phyloP scores from a whole-genome alignment of 2,797 vertebrate species.

The Emydoidea blandingii region DNA sequence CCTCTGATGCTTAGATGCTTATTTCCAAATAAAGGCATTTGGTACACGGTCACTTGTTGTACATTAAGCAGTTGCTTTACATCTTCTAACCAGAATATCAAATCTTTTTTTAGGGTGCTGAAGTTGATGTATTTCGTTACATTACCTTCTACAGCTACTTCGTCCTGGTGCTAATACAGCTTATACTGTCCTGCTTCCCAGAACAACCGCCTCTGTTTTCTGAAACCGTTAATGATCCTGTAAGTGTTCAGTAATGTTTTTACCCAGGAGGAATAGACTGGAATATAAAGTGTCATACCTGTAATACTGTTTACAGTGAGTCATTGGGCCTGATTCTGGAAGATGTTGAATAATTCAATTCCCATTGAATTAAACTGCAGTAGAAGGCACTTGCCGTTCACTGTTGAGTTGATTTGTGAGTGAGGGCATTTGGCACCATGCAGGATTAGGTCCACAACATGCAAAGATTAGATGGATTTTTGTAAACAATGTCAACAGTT shows the following conservation, averaged over 20 bases:
- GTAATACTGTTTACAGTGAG: not conserved
- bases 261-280: not conserved
- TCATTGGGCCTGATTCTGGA: not conserved
- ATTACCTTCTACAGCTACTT: constrained; percentile 92
- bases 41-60: not conserved
- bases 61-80: not conserved
- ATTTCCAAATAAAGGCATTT: not conserved
- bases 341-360: not conserved
- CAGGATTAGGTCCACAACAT: not conserved
- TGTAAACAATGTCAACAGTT: not conserved
- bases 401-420: not conserved
- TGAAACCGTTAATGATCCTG: constrained; percentile 86
- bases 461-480: not conserved
- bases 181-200: constrained; percentile 88
- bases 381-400: not conserved
- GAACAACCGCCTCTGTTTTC: constrained; percentile 93
- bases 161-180: constrained; percentile 84
- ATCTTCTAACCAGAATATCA: not conserved
- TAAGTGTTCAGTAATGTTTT: constrained; percentile 76
- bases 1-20: not conserved
- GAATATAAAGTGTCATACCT: not conserved
- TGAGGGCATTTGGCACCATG: not conserved
- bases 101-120: constrained; percentile 66
- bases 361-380: not conserved
- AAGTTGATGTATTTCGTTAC: constrained; percentile 84